Evolutionary conservation across 2,797 vertebrate species (phyloP).

Genomic region (Lacerta bilineata): DNA sequence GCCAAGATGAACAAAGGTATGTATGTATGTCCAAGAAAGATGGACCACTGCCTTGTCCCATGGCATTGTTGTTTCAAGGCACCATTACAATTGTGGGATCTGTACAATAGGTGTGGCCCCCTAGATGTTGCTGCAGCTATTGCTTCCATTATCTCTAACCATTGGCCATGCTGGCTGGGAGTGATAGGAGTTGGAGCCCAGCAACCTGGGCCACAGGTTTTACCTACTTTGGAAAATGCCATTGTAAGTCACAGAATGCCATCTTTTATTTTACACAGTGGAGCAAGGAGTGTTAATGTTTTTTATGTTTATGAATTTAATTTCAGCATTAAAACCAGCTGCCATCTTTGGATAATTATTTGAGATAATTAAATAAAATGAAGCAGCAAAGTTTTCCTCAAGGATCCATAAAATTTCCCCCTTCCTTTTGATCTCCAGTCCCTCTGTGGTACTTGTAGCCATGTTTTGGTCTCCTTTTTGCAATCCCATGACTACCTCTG

Average conservation of each 20-base stretch:
- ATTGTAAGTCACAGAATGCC: background rate
- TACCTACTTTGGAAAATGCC: background rate
- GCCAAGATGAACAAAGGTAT: background rate
- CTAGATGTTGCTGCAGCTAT: background rate
- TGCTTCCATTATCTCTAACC: background rate
- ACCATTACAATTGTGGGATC: background rate
- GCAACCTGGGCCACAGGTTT: background rate
- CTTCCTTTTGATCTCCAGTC: background rate
- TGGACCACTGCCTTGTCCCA: background rate
- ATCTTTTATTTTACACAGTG: background rate
- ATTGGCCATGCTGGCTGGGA: background rate
- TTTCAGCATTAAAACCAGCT: constrained; percentile 6
- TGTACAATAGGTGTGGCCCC: background rate
- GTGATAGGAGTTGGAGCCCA: background rate
- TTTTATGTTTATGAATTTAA: constrained; percentile 12
- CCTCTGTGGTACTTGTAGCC: background rate
- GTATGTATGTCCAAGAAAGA: background rate
- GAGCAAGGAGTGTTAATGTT: constrained; percentile 5
- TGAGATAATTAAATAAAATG: background rate
- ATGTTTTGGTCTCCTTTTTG: background rate
- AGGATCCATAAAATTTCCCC: constrained; percentile 12
- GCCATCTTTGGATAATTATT: constrained; percentile 31
- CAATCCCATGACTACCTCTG: constrained; percentile 18
- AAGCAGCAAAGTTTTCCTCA: background rate
- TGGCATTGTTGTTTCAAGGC: too few relatives aligned